Conservation (phyloP, 2,797 vertebrate species). For the Cygnus olor region DNA sequence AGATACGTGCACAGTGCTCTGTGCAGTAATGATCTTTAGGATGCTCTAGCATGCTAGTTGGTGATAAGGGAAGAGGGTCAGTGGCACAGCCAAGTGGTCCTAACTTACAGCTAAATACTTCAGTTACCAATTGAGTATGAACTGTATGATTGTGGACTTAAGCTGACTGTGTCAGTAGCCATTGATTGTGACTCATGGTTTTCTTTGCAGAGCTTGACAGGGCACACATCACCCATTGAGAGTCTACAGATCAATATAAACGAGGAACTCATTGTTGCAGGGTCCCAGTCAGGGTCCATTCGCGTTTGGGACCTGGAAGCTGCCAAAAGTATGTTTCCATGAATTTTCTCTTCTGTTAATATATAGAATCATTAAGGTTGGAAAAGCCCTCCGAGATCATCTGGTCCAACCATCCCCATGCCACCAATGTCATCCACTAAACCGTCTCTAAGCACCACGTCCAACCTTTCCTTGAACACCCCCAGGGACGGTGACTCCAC, state of each 20-base stretch:
- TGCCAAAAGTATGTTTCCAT: slow-evolving; percentile 88
- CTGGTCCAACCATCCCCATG: too few species aligned
- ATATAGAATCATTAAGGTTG: too few species aligned
- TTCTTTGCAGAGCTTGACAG: slow-evolving; percentile 87
- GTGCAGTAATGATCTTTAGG: not conserved
- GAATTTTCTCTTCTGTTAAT: not conserved
- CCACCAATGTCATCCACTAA: too few species aligned
- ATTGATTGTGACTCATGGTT: not conserved
- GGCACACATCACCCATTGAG: slow-evolving; percentile 90
- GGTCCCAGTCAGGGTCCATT: slow-evolving; percentile 95
- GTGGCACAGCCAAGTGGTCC: not conserved
- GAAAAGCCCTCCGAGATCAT: too few species aligned
- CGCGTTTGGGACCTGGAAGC: slow-evolving; percentile 96
- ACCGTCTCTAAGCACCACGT: too few species aligned
- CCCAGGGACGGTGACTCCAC: too few species aligned
- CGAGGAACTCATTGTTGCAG: slow-evolving; percentile 92
- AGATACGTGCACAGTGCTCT: accelerated
- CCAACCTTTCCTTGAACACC: too few species aligned
- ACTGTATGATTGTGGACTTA: accelerated
- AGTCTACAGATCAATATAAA: slow-evolving; percentile 90
- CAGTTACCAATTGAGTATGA: accelerated
- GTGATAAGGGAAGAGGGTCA: not conserved
- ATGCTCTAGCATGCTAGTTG: not conserved
- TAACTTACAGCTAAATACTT: not conserved
- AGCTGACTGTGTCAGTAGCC: not conserved